Evolutionary conservation across 2,888 invertebrate species (phyloP), one percentile per base, ranked within the genome.

Genomic region (Drosophila longiperda): DNA sequence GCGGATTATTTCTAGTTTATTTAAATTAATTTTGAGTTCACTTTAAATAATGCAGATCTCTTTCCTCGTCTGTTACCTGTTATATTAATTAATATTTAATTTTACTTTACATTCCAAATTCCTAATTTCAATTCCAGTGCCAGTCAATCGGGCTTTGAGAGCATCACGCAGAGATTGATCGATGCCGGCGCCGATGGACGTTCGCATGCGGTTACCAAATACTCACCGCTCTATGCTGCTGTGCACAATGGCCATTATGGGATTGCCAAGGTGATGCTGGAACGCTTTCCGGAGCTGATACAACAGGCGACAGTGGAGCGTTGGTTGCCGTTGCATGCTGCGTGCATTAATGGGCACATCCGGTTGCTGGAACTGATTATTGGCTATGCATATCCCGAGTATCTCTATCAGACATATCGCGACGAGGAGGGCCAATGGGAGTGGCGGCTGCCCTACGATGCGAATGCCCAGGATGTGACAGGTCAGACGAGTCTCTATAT

Each of bases 311-410:
- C 98, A 0, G 97, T 98, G 0, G 98, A 98, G 92, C 96, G 96
- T 85, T 98, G 98, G 97, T 93, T 98, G 73, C 98, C 99, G 0
- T 94, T 98, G 29, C 99, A 99, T 94, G 98, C 98, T 9, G 98
- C 98, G 49, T 96, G 97, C 74, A 97, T 98, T 89, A 97, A 97
- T 87, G 98, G 98, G 0, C 98, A 98, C 92, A 94, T 96, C 33
- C 91, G 95, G 15, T 94, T 98, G 38, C 95, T 98, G 65, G 96
- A 97, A 66, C 93, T 97, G 62, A 94, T 99, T 15, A 95, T 99
- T 15, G 95, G 96, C 83, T 97, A 96, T 92, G 94, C 96, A 0
- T 99, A 99, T 93, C 98, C 98, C 0, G 94, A 95, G 36, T 93
- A 95, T 83, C 92, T 96, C 59, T 93, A 95, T 88, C 94, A 95